Conservation (phyloP, 2,888 invertebrate genomes). For the Oasisia sp. region DNA sequence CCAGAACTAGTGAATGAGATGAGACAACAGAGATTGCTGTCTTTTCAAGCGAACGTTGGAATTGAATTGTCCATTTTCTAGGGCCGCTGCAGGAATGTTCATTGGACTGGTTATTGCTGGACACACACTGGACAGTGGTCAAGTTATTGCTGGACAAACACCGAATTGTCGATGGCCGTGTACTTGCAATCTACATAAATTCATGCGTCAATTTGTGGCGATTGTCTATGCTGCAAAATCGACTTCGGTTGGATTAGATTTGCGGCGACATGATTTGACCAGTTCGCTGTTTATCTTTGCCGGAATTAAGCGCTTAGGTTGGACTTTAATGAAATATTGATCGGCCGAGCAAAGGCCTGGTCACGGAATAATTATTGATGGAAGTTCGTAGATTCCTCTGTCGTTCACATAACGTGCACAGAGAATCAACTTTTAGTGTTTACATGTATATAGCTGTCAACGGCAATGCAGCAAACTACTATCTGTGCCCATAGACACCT, state of each 20-base stretch:
- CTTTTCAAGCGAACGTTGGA: not conserved
- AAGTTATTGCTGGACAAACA: not conserved
- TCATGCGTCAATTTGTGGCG: not conserved
- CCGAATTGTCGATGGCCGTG: not conserved
- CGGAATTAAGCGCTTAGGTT: not conserved
- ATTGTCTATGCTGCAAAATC: not conserved
- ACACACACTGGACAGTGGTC: not conserved
- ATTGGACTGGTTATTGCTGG: not conserved
- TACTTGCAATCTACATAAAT: conserved; percentile 5
- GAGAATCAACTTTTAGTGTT: no score
- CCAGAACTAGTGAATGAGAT: not conserved
- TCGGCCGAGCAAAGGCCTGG: not conserved
- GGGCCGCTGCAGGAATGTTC: not conserved
- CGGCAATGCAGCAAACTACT: no score
- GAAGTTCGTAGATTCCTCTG: not conserved
- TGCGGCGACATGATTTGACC: not conserved
- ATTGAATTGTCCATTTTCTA: not conserved
- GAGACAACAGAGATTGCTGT: not conserved
- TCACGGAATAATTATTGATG: not conserved
- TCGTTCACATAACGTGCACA: not conserved
- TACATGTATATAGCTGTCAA: no score
- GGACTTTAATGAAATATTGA: not conserved
- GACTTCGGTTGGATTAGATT: not conserved
- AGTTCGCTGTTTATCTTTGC: not conserved
- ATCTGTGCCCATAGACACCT: no score